Base-by-base conservation (phyloP, 2,888 invertebrate species). In the Melipona bicolor region DNA sequence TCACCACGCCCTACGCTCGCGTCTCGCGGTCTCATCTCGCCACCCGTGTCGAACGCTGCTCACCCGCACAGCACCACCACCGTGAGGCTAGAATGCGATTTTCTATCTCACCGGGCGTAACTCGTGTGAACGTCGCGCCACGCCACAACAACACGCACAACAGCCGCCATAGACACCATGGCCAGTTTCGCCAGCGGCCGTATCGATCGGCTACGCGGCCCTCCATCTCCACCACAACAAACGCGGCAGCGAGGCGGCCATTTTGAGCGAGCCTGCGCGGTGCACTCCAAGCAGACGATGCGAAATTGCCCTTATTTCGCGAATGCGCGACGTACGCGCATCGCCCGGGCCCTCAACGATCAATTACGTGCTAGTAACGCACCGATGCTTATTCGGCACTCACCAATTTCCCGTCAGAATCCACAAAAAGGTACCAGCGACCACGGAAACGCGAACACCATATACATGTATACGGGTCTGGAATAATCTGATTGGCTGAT, bases 211-310 rank as follows among this genome's bases (percentile, higher is more conserved):
- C 88, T 91, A 90, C 91, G 91, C 92, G 92, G 82, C 73, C 77
- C 88, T 90, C 88, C 89, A 86, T 87, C 89, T 86, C 89, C 88
- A 89, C 91, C 90, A 92, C 92, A 92, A 92, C 91, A 92, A 92
- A 93, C 92, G 91, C 92, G 92, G 86, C 90, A 90, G 89, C 88
- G 71, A 83, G 84, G 87, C 88, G 86, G 94, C 94, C 94, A 94
- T 95, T 92, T 94, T 94, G 89, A 91, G 92, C 90, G 94, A 93
- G 95, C 91, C 94, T 95, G 95, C 95, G 95, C 95, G 93, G 86
- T 93, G 90, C 90, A 91, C 86, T 89, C 91, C 91, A 89, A 94
- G 93, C 93, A 94, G 94, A 94, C 94, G 93, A 94, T 94, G 89
- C 89, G 85, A 85, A 90, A 87, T 88, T 89, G 79, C 87, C 74